Evolutionary conservation across 1,140 invertebrate species (phyloP).

Genomic region (Lepidurus apus): DNA sequence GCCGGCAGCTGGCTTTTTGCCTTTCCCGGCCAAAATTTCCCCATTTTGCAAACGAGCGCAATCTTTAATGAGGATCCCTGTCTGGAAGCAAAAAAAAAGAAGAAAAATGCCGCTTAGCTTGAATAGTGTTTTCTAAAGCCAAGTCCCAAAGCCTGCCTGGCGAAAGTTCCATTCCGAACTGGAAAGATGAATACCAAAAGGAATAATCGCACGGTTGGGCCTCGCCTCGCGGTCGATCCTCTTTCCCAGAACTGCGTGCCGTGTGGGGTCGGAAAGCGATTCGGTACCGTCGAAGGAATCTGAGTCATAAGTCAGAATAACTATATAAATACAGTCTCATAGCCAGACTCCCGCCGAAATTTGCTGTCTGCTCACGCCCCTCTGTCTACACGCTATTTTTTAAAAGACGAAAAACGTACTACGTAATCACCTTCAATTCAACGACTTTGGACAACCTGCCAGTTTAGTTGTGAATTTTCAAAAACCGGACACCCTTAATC

Average conservation of each 20-base stretch:
- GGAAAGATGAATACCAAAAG: not conserved
- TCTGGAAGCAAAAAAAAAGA: not conserved
- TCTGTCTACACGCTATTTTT: not conserved
- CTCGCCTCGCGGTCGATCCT: constrained; percentile 5
- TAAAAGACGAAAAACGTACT: not conserved
- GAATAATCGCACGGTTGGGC: not conserved
- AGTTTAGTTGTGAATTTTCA: too few species aligned
- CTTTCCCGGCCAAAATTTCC: not conserved
- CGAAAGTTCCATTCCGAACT: not conserved
- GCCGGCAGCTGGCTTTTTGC: not conserved
- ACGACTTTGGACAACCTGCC: not conserved
- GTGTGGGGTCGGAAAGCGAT: constrained; percentile 11
- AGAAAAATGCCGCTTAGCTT: not conserved
- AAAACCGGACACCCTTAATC: too few species aligned
- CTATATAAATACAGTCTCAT: not conserved
- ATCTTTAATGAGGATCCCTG: constrained; percentile 18
- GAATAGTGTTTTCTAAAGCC: not conserved
- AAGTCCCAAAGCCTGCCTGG: not conserved
- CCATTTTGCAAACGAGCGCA: constrained; percentile 14
- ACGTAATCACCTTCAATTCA: not conserved
- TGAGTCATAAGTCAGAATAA: not conserved
- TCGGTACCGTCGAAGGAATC: not conserved
- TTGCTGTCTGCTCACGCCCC: not conserved
- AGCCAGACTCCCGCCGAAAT: not conserved
- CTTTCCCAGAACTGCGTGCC: not conserved